Evolutionary conservation across 2,113 vertebrate genomes (phyloP).

Genomic region (Muntiacus muntjak): DNA sequence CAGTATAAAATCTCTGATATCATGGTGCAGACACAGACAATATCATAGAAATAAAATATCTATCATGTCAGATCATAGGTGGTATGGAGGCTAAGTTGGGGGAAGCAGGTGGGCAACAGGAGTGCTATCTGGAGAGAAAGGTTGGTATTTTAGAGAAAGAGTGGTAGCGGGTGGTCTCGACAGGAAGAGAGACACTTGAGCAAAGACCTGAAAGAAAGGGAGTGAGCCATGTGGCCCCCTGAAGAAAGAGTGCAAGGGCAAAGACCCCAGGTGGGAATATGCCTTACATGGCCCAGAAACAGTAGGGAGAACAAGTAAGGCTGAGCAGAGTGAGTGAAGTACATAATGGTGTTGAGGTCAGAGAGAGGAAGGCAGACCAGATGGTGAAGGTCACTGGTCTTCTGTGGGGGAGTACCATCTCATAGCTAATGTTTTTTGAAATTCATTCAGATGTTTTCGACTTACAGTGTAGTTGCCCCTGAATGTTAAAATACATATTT

Average conservation of each 20-base stretch:
- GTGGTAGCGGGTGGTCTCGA: not conserved
- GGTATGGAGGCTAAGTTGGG: not conserved
- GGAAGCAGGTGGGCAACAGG: not conserved
- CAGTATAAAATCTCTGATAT: not conserved
- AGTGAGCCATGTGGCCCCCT: not conserved
- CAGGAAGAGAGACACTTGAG: not conserved
- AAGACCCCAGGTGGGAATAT: not conserved
- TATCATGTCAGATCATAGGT: not conserved
- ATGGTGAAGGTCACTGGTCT: not conserved
- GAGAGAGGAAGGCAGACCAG: not conserved
- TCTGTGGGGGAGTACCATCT: not conserved
- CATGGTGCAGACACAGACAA: not conserved
- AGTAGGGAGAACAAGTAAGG: not conserved
- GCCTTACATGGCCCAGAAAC: rapidly evolving
- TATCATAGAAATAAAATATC: not conserved
- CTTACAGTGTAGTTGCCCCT: not conserved
- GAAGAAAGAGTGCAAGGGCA: not conserved
- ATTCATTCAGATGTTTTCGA: not conserved
- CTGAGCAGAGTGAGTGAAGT: not conserved
- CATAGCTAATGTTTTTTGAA: not conserved
- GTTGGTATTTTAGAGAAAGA: not conserved
- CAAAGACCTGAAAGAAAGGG: not conserved
- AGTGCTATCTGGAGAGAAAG: not conserved
- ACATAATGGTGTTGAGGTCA: not conserved
- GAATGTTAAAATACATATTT: not conserved